Conservation (phyloP, 2,888 invertebrate species). For the Glyphotaelius pellucidus region DNA sequence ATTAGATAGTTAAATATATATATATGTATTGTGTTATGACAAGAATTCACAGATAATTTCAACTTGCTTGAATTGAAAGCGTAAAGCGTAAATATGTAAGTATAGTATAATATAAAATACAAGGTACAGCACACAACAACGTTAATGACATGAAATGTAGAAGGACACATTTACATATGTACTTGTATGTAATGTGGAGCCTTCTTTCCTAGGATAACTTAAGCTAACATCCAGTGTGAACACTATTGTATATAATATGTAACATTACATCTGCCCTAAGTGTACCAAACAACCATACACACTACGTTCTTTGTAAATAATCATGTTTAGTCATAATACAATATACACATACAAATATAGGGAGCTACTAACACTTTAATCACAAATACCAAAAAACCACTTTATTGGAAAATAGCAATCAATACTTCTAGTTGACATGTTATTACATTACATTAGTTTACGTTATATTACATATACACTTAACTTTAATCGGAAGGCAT, state of each 20-base stretch:
- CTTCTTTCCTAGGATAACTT: conserved; percentile 30
- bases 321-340: conserved; percentile 62
- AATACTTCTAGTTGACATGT: conserved; percentile 47
- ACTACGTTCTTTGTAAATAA: conserved; percentile 64
- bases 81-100: conserved; percentile 66
- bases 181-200: conserved; percentile 48
- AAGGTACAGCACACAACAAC: conserved; percentile 66
- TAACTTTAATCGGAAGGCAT: conserved; percentile 65
- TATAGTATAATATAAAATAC: conserved; percentile 66
- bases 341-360: conserved; percentile 65
- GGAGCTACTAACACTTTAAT: conserved; percentile 65
- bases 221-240: conserved; percentile 61
- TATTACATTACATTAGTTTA: background rate
- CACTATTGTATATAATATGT: conserved; percentile 59
- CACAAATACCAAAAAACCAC: conserved; percentile 66
- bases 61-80: conserved; percentile 66
- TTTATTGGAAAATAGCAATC: conserved; percentile 64
- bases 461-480: conserved; percentile 38
- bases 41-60: conserved; percentile 67
- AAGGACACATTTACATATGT: background rate
- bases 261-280: conserved; percentile 58
- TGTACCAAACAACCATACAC: conserved; percentile 61
- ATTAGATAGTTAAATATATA: conserved; percentile 58
- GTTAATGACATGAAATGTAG: conserved; percentile 63
- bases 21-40: conserved; percentile 64